Percentiles rank a stretch among this genome's conserved stretches.
Evolutionary conservation across 2,113 vertebrate species (phyloP).

Genomic region (Oryctolagus cuniculus): DNA sequence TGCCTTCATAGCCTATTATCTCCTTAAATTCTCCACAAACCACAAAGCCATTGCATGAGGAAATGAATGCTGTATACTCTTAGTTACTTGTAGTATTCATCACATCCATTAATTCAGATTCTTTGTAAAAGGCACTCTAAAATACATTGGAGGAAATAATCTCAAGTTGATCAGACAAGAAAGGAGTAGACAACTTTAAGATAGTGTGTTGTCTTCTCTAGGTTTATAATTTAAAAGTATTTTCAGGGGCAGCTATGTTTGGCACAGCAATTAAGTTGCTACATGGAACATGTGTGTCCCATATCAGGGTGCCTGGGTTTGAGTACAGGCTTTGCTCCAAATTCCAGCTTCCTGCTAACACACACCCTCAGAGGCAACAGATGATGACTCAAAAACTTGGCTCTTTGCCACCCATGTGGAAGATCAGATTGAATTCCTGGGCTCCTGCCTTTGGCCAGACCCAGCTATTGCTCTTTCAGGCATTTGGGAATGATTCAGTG

Average conservation of each 20-base stretch:
- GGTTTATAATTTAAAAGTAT: constrained; percentile 42
- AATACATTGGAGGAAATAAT: not conserved
- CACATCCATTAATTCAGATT: not conserved
- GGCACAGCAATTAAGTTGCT: no score
- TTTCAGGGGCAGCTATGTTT: not conserved
- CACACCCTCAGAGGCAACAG: no score
- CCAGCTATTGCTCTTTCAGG: no score
- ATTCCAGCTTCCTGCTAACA: no score
- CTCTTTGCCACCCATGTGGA: no score
- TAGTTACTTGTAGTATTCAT: constrained; percentile 7
- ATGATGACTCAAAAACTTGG: no score
- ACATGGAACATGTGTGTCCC: no score
- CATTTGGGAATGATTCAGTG: no score
- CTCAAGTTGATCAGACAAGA: not conserved
- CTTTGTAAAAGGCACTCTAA: not conserved
- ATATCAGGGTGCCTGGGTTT: no score
- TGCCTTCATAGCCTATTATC: not conserved
- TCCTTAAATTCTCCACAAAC: constrained; percentile 17
- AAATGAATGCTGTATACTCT: constrained; percentile 16
- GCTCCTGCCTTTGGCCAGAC: no score
- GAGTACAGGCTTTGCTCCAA: no score
- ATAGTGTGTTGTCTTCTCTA: not conserved
- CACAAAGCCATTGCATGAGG: constrained; percentile 4
- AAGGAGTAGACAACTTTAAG: not conserved
- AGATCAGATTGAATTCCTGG: no score